Conservation (phyloP, 2,113 vertebrate genomes). For the Motacilla tschutschensis region DNA sequence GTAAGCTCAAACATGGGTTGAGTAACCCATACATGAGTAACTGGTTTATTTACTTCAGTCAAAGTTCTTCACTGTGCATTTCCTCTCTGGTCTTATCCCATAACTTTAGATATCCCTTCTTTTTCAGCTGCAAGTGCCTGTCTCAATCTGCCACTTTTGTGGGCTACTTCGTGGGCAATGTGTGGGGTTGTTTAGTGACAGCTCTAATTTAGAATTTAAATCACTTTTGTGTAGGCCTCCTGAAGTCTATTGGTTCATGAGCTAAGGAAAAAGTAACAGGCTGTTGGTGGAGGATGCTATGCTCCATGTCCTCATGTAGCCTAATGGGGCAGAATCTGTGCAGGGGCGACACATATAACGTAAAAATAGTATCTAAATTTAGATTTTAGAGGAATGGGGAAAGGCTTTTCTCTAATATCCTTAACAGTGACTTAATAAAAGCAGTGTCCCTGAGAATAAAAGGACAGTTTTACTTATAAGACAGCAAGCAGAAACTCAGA, state of each 20-base stretch:
- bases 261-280: background rate
- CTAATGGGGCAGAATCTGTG: background rate
- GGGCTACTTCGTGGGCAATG: background rate
- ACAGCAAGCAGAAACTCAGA: background rate
- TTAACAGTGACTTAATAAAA: background rate
- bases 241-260: background rate
- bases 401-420: background rate
- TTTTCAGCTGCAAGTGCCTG: background rate
- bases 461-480: background rate
- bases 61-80: background rate
- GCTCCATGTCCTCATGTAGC: background rate
- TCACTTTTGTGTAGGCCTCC: background rate
- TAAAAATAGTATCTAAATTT: background rate
- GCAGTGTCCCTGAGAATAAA: background rate
- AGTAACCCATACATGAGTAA: background rate
- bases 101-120: background rate
- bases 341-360: background rate
- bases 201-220: background rate
- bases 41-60: background rate
- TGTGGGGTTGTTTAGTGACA: background rate
- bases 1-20: background rate
- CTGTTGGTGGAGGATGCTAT: background rate
- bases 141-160: background rate
- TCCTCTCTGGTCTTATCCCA: background rate
- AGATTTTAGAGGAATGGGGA: background rate